Evolutionary conservation across 2,113 vertebrate genomes (phyloP), one percentile per base, ranked within the genome.

Genomic region (Apus apus): DNA sequence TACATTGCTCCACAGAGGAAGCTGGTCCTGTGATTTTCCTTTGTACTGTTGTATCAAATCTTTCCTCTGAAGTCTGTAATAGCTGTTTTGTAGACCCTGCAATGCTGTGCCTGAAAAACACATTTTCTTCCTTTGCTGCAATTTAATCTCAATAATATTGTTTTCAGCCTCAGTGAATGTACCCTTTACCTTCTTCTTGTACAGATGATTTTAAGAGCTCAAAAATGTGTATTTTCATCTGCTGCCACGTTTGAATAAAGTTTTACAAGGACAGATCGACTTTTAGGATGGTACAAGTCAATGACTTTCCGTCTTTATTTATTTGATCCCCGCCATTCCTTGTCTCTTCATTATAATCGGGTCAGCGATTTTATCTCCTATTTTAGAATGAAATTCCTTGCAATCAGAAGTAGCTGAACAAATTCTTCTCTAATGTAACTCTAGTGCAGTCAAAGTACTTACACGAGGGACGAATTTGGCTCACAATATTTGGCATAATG

Each of bases 241-340:
- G 29, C 64, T 51, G 17, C 38, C 79, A 46, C 72, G 67, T 94
- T 86, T 88, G 75, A 94, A 83, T 90, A 89, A 92, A 95, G 70
- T 96, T 96, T 94, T 92, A 73, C 78, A 94, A 95, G 87, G 92
- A 66, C 75, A 91, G 78, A 74, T 58, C 95, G 82, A 96, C 97
- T 97, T 97, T 97, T 76, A 93, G 73, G 43, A 48, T 46, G 73
- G 62, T 57, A 70, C 19, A 74, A 90, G 80, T 88, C 90, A 91
- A 64, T 82, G 68, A 97, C 54, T 94, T 96, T 95, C 87, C 57
- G 82, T 94, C 89, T 95, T 97, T 73, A 74, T 95, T 95, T 90
- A 79, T 91, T 91, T 87, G 68, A 66, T 93, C 68, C 30, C 56
- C 91, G 81, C 81, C 68, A 91, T 86, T 93, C 65, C 57, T 38